phyloP scores from a whole-genome alignment of 2,797 vertebrate genomes.

The Echeneis naucrates region DNA sequence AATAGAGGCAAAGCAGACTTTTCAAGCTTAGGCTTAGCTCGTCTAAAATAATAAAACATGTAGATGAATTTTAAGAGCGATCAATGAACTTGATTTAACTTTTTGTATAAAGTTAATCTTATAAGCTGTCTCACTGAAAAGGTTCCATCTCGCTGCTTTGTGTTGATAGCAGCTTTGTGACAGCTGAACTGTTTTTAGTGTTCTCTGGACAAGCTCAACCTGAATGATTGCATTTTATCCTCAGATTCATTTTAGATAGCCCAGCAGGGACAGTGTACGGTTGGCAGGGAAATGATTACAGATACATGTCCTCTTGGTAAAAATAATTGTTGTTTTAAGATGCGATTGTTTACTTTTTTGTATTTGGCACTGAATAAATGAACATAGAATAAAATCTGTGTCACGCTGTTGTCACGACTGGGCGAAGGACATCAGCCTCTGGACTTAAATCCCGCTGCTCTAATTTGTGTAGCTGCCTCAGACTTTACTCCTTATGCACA shows the following conservation, averaged over 20 bases:
- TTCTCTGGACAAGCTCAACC: constrained; percentile 33
- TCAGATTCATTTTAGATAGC: too few relatives aligned
- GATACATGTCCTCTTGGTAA: neutral
- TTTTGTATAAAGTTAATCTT: neutral
- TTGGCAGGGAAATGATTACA: too few relatives aligned
- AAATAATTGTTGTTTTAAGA: neutral
- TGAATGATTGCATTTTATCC: constrained; percentile 40
- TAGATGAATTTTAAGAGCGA: neutral
- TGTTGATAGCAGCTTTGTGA: neutral
- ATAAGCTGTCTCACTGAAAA: neutral
- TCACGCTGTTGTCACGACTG: constrained; percentile 35
- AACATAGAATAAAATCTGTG: neutral
- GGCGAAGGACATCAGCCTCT: constrained; percentile 36
- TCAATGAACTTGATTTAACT: too few relatives aligned
- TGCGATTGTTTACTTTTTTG: neutral
- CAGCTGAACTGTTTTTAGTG: neutral
- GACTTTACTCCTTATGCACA: constrained; percentile 17
- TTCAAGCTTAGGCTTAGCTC: neutral
- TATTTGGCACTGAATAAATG: neutral
- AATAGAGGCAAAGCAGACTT: too few relatives aligned
- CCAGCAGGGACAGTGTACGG: too few relatives aligned
- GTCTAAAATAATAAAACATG: neutral
- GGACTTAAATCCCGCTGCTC: constrained; percentile 50
- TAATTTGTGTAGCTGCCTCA: constrained; percentile 17
- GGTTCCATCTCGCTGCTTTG: constrained; percentile 7